Evolutionary conservation across 2,797 vertebrate species (phyloP).

Genomic region (Dendrocincla fuliginosa): DNA sequence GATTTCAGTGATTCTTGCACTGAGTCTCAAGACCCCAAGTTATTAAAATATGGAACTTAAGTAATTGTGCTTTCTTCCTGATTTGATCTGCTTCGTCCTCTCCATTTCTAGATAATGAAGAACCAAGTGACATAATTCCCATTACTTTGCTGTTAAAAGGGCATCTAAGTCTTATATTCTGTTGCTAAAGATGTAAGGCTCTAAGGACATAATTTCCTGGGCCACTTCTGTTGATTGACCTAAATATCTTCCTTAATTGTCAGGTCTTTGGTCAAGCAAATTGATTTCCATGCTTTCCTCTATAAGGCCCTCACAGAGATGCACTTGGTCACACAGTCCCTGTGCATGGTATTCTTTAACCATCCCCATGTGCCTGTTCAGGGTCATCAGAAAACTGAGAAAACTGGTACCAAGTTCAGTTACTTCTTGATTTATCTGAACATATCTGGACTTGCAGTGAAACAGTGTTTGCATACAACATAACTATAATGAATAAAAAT

Average conservation of each 20-base stretch:
- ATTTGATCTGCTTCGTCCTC: neutral
- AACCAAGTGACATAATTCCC: neutral
- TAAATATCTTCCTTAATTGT: constrained; percentile 42
- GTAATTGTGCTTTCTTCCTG: neutral
- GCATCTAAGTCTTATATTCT: neutral
- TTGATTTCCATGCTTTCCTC: constrained; percentile 57
- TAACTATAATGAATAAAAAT: neutral
- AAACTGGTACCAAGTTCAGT: neutral
- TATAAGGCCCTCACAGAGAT: constrained; percentile 35
- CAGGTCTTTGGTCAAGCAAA: constrained; percentile 49
- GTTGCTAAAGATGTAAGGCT: neutral
- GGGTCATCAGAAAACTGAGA: neutral
- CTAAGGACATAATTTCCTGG: neutral
- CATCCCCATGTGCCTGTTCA: neutral
- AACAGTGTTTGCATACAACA: neutral
- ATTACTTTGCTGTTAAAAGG: neutral
- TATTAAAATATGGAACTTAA: neutral
- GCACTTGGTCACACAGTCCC: neutral
- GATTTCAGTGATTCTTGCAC: neutral
- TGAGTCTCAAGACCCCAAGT: neutral
- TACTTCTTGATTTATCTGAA: neutral
- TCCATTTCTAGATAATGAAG: neutral
- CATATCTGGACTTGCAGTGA: neutral
- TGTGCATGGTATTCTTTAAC: neutral
- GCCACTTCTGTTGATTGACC: constrained; percentile 29